phyloP scores from a whole-genome alignment of 2,113 vertebrate genomes.

The Callipepla squamata region DNA sequence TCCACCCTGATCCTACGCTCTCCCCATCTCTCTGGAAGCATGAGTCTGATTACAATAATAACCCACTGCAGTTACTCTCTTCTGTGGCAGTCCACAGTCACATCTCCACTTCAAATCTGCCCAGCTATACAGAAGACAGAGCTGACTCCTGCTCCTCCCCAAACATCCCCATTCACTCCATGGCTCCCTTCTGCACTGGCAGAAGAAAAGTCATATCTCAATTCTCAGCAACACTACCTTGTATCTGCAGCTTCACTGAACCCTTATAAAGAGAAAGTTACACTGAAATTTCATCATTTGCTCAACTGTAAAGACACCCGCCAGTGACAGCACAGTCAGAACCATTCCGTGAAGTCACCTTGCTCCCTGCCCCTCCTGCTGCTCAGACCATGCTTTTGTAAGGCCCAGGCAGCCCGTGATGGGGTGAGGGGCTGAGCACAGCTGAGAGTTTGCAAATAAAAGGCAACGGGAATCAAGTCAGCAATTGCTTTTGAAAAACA shows the following conservation, averaged over 20 bases:
- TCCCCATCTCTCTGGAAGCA: neutral
- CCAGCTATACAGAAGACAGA: neutral
- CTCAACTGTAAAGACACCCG: neutral
- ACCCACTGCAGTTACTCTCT: neutral
- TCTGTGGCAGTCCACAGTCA: neutral
- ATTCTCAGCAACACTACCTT: neutral
- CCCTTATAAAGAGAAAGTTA: neutral
- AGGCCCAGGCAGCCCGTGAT: neutral
- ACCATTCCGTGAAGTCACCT: neutral
- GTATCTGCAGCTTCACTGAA: neutral
- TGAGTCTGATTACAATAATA: neutral
- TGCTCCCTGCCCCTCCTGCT: neutral
- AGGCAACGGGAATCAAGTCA: neutral
- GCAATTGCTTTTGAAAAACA: neutral
- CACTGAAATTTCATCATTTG: neutral
- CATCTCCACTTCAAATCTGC: neutral
- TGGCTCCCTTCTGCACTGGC: neutral
- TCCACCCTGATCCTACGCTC: neutral
- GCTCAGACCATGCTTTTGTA: neutral
- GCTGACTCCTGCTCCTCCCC: neutral
- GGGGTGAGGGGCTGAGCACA: neutral
- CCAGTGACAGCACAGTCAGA: neutral
- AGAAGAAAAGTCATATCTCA: neutral
- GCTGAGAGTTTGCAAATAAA: rapidly evolving
- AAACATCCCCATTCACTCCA: neutral